A percentile compares a stretch with the other conserved stretches of the same genome.
Conservation (phyloP, 2,113 vertebrate genomes). For the Alligator sinensis region DNA sequence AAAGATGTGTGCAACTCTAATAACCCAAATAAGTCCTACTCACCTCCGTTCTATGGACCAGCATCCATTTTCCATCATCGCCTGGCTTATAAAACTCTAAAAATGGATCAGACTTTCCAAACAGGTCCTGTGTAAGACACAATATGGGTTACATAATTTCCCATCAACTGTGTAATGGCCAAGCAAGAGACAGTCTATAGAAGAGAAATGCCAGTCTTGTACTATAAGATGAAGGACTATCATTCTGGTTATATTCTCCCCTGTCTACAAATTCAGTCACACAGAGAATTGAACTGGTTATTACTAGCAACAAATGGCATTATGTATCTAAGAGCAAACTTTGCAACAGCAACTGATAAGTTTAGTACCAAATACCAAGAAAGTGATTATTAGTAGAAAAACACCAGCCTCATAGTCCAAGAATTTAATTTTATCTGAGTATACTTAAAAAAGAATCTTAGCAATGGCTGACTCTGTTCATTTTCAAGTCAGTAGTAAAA, state of each 20-base stretch:
- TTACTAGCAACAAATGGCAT: background rate
- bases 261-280: background rate
- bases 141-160: fast-evolving
- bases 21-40: background rate
- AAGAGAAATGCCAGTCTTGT: background rate
- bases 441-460: background rate
- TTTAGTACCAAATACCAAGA: background rate
- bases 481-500: background rate
- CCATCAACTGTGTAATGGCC: background rate
- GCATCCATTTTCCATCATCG: slow-evolving; percentile 96
- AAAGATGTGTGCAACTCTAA: background rate
- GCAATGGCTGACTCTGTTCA: background rate
- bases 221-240: background rate
- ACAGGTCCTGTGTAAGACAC: slow-evolving; percentile 88
- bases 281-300: background rate
- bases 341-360: background rate
- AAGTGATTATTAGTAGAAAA: background rate
- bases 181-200: fast-evolving
- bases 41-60: slow-evolving; percentile 98
- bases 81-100: slow-evolving; percentile 96
- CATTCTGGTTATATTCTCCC: no score
- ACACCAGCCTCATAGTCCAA: background rate
- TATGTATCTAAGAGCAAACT: background rate
- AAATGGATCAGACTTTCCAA: slow-evolving; percentile 98
- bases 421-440: background rate